Percentiles rank a stretch among this genome's conserved stretches.
Conservation (phyloP, 2,888 invertebrate genomes). For the Oscheius sp. region DNA sequence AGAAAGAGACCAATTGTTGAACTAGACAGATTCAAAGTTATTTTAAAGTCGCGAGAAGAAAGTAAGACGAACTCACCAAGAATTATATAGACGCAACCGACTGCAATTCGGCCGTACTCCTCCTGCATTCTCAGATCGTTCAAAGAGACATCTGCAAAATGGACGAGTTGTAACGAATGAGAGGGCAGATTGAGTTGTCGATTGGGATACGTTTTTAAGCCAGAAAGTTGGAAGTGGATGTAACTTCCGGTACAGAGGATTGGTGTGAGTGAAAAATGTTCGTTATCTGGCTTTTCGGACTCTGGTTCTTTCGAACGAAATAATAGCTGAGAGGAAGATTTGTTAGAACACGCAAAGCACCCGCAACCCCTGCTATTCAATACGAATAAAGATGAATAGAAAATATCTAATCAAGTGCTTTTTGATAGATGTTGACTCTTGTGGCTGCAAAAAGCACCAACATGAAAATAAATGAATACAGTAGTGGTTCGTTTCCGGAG, state of each 20-base stretch:
- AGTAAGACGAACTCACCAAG: slow-evolving; percentile 22
- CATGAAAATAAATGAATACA: too few relatives aligned
- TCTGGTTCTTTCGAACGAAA: too few relatives aligned
- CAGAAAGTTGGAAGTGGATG: neutral
- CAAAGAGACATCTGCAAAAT: neutral
- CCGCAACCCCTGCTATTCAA: too few relatives aligned
- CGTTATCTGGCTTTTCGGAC: too few relatives aligned
- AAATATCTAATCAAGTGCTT: neutral
- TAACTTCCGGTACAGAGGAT: too few relatives aligned
- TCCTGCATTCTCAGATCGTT: slow-evolving; percentile 10
- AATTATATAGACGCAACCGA: slow-evolving; percentile 18
- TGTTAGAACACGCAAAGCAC: neutral
- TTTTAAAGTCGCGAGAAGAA: too few relatives aligned
- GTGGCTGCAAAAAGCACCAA: too few relatives aligned
- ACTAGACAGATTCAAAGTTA: neutral
- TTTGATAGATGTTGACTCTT: too few relatives aligned
- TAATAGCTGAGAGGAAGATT: neutral
- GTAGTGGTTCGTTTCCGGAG: too few relatives aligned
- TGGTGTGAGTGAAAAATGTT: too few relatives aligned
- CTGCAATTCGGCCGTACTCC: neutral
- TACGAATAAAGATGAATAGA: neutral
- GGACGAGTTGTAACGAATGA: neutral
- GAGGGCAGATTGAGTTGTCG: neutral
- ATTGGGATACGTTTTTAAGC: neutral
- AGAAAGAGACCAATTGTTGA: neutral